phyloP scores from a whole-genome alignment of 2,113 vertebrate genomes.

The Gulo gulo region DNA sequence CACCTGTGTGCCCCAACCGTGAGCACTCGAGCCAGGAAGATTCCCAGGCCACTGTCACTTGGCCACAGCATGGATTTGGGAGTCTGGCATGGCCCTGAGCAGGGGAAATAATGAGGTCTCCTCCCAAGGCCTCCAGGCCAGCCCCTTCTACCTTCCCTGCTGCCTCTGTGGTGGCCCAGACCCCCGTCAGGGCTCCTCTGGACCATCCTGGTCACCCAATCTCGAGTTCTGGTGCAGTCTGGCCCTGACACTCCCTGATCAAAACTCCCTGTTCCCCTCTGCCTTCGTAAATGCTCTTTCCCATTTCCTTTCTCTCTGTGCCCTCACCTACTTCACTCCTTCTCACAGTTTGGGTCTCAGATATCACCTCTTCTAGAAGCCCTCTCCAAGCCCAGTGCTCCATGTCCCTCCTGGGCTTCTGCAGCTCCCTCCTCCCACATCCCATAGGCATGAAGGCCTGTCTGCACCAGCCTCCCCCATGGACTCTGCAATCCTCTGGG shows the following conservation, averaged over 20 bases:
- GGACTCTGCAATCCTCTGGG: not conserved
- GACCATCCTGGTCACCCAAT: not conserved
- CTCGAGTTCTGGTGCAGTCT: not conserved
- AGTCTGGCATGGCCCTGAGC: not conserved
- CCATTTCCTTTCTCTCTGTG: not conserved
- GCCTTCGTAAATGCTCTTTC: not conserved
- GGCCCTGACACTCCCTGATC: not conserved
- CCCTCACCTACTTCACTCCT: not conserved
- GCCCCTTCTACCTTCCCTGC: not conserved
- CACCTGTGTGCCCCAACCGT: not conserved
- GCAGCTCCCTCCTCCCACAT: not conserved
- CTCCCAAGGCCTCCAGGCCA: not conserved
- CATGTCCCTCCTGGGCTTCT: not conserved
- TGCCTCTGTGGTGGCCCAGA: not conserved
- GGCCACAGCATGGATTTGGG: not conserved
- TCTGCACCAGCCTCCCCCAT: too few species aligned
- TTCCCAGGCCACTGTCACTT: not conserved
- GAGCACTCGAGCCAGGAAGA: not conserved
- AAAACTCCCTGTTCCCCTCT: not conserved
- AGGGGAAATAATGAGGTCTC: not conserved
- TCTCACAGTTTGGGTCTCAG: not conserved
- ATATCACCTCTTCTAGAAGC: not conserved
- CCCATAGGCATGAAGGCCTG: not conserved
- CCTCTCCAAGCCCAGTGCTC: not conserved
- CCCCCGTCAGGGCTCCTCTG: not conserved